Conservation (phyloP, 2,888 invertebrate genomes). For the Hydroisotoma schaefferi region DNA sequence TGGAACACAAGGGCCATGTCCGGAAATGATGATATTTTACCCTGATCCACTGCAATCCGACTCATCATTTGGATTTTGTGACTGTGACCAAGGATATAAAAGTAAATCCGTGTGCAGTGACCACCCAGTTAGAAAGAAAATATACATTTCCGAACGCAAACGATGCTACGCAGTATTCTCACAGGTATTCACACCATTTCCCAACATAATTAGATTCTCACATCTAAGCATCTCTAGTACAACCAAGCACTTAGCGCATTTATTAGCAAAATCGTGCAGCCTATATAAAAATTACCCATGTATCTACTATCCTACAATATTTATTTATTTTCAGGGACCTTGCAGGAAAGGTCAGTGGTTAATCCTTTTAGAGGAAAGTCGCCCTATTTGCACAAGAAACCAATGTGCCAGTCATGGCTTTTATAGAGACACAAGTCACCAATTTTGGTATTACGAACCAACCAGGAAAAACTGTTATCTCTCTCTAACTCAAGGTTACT, state of each 20-base stretch:
- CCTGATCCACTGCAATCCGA: slow-evolving; percentile 17
- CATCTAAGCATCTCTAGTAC: background rate
- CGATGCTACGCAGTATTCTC: slow-evolving; percentile 31
- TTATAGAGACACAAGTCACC: background rate
- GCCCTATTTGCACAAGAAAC: slow-evolving; percentile 19
- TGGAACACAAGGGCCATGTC: slow-evolving; percentile 27
- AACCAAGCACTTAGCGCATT: background rate
- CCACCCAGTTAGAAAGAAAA: slow-evolving; percentile 20
- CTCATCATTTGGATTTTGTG: slow-evolving; percentile 26
- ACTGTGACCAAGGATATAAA: slow-evolving; percentile 32
- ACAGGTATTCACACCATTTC: slow-evolving; percentile 11
- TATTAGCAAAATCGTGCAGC: too few species aligned
- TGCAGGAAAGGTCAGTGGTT: slow-evolving; percentile 25
- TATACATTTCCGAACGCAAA: slow-evolving; percentile 11
- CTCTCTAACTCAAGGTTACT: slow-evolving; percentile 28
- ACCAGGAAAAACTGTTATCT: slow-evolving; percentile 13
- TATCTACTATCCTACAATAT: too few species aligned
- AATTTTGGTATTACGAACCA: slow-evolving; percentile 33
- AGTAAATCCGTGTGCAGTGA: slow-evolving; percentile 19
- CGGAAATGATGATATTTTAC: slow-evolving; percentile 32
- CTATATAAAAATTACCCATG: too few species aligned
- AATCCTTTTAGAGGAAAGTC: background rate
- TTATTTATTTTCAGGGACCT: slow-evolving; percentile 22
- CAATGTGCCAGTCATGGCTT: slow-evolving; percentile 6
- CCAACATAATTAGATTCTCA: too few species aligned